Evolutionary conservation across 35 echinoderm and acorn worm genomes (phyloP), one percentile per base, ranked within the genome.

Genomic region (Hemicentrotus pulcherrimus): DNA sequence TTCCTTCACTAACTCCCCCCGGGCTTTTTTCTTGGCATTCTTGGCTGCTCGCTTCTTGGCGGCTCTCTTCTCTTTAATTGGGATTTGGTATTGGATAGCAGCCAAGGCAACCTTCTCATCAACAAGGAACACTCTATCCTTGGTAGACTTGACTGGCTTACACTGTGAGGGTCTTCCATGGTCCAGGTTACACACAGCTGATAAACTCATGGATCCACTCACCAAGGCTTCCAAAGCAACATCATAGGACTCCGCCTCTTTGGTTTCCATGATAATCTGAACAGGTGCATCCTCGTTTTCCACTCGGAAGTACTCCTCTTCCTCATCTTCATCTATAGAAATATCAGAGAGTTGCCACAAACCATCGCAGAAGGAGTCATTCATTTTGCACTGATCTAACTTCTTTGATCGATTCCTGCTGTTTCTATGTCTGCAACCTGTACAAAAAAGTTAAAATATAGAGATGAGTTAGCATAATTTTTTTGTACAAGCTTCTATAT

Each of bases 391-490:
- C 28, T 93, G 91, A 22, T 58, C 30, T 32, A 47, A 58, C 91
- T 93, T 93, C n/a, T 58, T 93, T 31, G 91, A 46, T 93, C 91
- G 32, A 31, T 93, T 93, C 48, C 91, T 93, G 47, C 48, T 47
- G 46, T 58, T 58, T 48, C 48, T 78, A 7, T 78, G 19, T 78
- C 65, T 78, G 65, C 2, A 78, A 28, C 28, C 65, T 78, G 65
- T n/a, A 78, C 5, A n/a, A n/a, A 78, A 78, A 78, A 28, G 65
- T 78, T 28, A 78, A 28, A 78, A 78, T 78, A 28, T 28, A 78
- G 19, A 78, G 24, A 78, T 78, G 4, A 78, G 19, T 78, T 22
- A 28, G 19, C 65, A n/a, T 18, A 78, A 4, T 0, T 78, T 78
- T 78, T 7, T 78, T 78, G 22, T 22, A n/a, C 24, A n/a, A 8